A percentile compares a stretch with the other conserved stretches of the same genome.
Conservation (phyloP, 2,888 invertebrate species). For the Phyllotreta cruciferae region DNA sequence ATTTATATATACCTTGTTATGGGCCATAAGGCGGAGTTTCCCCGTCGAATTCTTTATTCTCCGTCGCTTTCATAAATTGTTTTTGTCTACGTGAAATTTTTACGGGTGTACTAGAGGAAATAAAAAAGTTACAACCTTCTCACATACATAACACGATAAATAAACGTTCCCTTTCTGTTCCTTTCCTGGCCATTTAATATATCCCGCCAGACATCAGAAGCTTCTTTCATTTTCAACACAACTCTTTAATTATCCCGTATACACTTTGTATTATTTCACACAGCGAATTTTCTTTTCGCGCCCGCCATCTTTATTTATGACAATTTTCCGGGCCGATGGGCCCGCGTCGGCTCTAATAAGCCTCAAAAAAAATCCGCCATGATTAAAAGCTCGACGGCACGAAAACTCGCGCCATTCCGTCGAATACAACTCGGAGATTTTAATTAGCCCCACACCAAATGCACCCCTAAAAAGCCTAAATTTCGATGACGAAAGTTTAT, state of each 20-base stretch:
- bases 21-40: conserved; percentile 14
- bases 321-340: no score
- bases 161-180: conserved; percentile 14
- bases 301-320: no score
- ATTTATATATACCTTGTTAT: conserved; percentile 14
- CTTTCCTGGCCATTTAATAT: not conserved
- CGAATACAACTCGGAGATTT: not conserved
- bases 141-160: conserved; percentile 25
- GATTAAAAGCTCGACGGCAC: conserved; percentile 12
- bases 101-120: conserved; percentile 19
- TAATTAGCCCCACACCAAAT: no score
- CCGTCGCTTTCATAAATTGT: conserved; percentile 20
- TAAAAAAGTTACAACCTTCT: conserved; percentile 26
- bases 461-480: no score
- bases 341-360: no score
- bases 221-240: no score
- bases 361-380: no score
- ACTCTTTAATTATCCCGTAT: no score
- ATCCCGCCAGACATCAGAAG: no score
- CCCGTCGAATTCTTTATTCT: conserved; percentile 14
- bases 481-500: no score
- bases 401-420: conserved; percentile 7
- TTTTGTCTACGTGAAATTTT: conserved; percentile 26
- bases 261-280: no score
- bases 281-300: no score